A percentile compares a stretch with the other conserved stretches of the same genome.
These are phyloP conservation scores for Nomada hirtipes DNA, from an alignment of 2,888 invertebrate genomes.

Conservation along the genomic window DNA sequence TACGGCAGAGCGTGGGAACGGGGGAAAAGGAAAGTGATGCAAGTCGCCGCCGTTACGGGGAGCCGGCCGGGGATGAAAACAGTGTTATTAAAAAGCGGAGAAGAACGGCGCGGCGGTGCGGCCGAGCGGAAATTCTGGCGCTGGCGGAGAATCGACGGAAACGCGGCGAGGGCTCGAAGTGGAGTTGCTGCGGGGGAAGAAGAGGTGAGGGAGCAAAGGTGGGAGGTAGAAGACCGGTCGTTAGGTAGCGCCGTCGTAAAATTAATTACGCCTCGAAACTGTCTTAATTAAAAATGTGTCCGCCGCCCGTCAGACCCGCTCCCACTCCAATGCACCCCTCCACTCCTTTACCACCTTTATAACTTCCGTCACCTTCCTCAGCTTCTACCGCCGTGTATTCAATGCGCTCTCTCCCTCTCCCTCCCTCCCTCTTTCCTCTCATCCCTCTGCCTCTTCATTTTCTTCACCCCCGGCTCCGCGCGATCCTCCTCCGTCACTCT, in stretches of 20 bases:
- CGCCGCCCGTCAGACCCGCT: conserved; percentile 74
- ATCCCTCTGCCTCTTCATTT: not conserved
- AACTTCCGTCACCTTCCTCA: conserved; percentile 50
- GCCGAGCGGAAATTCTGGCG: conserved; percentile 47
- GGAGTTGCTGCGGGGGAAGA: conserved; percentile 18
- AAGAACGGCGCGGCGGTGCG: conserved; percentile 27
- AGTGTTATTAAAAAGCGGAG: conserved; percentile 50
- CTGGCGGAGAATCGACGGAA: conserved; percentile 43
- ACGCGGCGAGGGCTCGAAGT: not conserved
- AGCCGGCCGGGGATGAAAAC: conserved; percentile 29
- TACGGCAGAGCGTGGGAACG: not conserved
- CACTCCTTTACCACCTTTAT: conserved; percentile 45
- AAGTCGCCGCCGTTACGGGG: not conserved
- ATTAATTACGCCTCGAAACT: conserved; percentile 83
- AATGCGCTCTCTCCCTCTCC: not conserved
- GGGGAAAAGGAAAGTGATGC: conserved; percentile 3
- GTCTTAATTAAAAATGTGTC: conserved; percentile 84
- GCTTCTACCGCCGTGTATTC: conserved; percentile 31
- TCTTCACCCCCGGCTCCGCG: not conserved
- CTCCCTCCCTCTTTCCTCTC: not conserved
- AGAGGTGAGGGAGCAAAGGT: conserved; percentile 46
- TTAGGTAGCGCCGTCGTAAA: conserved; percentile 79
- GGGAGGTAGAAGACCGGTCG: conserved; percentile 66
- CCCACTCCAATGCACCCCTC: conserved; percentile 49
- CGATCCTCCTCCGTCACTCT: conserved; percentile 11